Evolutionary conservation across 1,140 invertebrate species (phyloP), one percentile per base, ranked within the genome.

Genomic region (Zaprionus lachaisei): DNA sequence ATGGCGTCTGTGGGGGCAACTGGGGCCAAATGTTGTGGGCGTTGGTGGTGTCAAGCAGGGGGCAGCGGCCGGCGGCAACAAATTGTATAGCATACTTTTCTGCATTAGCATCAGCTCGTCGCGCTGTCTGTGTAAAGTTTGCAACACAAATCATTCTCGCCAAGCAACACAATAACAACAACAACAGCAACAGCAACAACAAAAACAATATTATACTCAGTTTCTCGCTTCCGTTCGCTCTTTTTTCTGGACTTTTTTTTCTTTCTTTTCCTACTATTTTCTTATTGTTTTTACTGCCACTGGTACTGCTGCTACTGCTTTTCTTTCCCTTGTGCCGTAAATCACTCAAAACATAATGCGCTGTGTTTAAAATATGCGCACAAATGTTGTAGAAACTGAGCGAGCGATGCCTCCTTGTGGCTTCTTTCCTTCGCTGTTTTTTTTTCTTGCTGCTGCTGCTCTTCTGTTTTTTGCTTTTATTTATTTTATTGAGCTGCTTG

Each of bases 311-410:
- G 34, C 65, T 63, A 61, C 28, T 69, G 24, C 54, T 61, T 51
- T 61, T 44, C 12, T 51, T 61, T 44, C 12, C 38, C 38, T 24
- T 24, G 34, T 55, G 69, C 79, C 77, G 84, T 86, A 86, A 86
- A 86, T 86, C 83, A 86, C 80, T 86, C 83, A 87, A 74, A 86
- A 87, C 84, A 83, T 86, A 86, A 86, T 86, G 83, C 84, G 49
- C 75, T 81, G 82, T 84, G 79, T 80, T 84, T 85, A 84, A 84
- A 84, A 84, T 86, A 86, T 84, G 79, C 82, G 82, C 82, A 71
- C 69, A 81, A 85, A 85, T 79, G 79, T 73, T 57, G 65, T 60
- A 22, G 74, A 83, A 78, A 83, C 83, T 80, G 77, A 79, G 66
- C 70, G 79, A 79, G 77, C 82, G 67, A 58, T 86, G 41, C 70